Percentiles rank a stretch among this genome's conserved stretches.
Evolutionary conservation across 2,888 invertebrate species (phyloP).

Genomic region (Drosophila borborema): DNA sequence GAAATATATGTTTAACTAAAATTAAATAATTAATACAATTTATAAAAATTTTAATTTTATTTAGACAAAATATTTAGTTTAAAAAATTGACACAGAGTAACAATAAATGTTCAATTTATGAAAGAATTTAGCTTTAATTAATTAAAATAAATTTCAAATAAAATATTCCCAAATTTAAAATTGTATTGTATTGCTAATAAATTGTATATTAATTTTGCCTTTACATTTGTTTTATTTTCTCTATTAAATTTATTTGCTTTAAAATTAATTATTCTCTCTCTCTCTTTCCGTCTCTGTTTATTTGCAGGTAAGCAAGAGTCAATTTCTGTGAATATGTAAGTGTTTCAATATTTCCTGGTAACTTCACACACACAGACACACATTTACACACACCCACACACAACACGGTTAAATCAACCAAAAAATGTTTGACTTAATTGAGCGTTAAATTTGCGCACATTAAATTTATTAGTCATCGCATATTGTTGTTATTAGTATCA

Average conservation of each 20-base stretch:
- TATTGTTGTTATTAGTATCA: conserved; percentile 60
- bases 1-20: too few relatives aligned
- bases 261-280: not conserved
- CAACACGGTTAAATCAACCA: conserved; percentile 45
- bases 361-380: conserved; percentile 7
- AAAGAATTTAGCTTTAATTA: too few relatives aligned
- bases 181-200: too few relatives aligned
- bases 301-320: conserved; percentile 46
- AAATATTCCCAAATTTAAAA: too few relatives aligned
- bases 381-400: not conserved
- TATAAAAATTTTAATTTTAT: too few relatives aligned
- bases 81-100: too few relatives aligned
- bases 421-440: conserved; percentile 58
- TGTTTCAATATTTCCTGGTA: conserved; percentile 30
- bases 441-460: conserved; percentile 68
- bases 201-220: too few relatives aligned
- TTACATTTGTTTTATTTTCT: not conserved
- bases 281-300: conserved; percentile 5
- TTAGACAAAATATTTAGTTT: too few relatives aligned
- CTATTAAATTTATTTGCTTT: not conserved
- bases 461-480: conserved; percentile 67
- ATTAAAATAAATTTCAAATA: too few relatives aligned
- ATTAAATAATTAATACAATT: too few relatives aligned
- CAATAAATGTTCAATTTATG: too few relatives aligned
- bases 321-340: not conserved